A percentile compares a stretch with the other conserved stretches of the same genome.
phyloP scores from a whole-genome alignment of 2,888 invertebrate species.

The Caenorhabditis sp. region DNA sequence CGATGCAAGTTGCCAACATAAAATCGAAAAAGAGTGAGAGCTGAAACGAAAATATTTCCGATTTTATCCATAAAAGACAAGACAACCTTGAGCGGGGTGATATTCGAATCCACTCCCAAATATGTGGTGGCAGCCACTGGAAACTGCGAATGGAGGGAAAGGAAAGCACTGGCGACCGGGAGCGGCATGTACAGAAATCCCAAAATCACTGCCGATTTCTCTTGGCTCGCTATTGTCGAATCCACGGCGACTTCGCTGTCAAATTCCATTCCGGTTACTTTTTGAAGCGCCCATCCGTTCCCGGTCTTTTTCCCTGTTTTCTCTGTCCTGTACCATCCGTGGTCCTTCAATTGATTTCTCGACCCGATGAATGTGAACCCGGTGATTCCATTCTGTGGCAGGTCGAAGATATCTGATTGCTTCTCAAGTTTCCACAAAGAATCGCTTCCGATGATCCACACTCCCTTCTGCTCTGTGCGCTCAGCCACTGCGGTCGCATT shows the following conservation, averaged over 20 bases:
- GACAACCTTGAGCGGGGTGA: slow-evolving; percentile 64
- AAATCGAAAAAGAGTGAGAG: slow-evolving; percentile 82
- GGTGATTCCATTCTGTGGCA: slow-evolving; percentile 18
- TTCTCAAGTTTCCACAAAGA: not conserved
- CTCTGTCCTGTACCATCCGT: slow-evolving; percentile 24
- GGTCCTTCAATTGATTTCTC: not conserved
- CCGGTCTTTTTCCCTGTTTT: too few species aligned
- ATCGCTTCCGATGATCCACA: slow-evolving; percentile 56
- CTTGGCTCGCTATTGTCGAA: not conserved
- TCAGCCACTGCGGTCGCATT: slow-evolving; percentile 25
- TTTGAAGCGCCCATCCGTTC: not conserved
- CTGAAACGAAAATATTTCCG: slow-evolving; percentile 75
- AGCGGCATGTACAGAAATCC: slow-evolving; percentile 80
- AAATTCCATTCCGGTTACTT: slow-evolving; percentile 41
- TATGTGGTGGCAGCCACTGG: slow-evolving; percentile 82
- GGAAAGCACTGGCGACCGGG: slow-evolving; percentile 79
- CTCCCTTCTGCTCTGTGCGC: slow-evolving; percentile 19
- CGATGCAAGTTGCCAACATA: slow-evolving; percentile 80
- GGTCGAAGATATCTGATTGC: not conserved
- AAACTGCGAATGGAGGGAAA: slow-evolving; percentile 80
- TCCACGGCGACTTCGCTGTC: slow-evolving; percentile 1
- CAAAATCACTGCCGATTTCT: slow-evolving; percentile 21
- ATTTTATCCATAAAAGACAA: too few species aligned
- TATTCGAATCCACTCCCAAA: slow-evolving; percentile 81
- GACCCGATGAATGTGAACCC: slow-evolving; percentile 10